Conservation (phyloP, 2,113 vertebrate species). For the Takifugu bimaculatus region DNA sequence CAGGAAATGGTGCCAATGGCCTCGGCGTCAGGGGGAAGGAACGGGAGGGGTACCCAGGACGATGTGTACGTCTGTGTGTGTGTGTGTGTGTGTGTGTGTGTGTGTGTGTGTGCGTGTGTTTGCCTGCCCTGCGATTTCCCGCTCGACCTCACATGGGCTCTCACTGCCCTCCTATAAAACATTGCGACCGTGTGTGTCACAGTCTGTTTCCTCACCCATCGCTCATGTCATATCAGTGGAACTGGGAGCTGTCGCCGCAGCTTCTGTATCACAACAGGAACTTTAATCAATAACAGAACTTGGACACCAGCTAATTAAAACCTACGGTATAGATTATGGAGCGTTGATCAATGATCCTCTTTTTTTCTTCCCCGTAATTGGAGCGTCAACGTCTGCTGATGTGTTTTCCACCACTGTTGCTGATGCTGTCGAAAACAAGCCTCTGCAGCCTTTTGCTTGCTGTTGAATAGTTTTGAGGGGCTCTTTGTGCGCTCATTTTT, state of each 20-base stretch:
- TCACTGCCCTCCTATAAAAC: slow-evolving; percentile 6
- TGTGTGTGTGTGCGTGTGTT: slow-evolving; percentile 3
- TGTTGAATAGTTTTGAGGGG: slow-evolving; percentile 34
- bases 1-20: slow-evolving; percentile 60
- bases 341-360: neutral
- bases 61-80: slow-evolving; percentile 27
- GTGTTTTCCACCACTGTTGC: neutral
- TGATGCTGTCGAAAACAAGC: slow-evolving; percentile 21
- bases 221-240: slow-evolving; percentile 1
- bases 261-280: neutral
- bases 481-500: slow-evolving; percentile 38
- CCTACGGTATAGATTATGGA: neutral
- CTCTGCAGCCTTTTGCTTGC: slow-evolving; percentile 21
- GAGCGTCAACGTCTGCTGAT: slow-evolving; percentile 6
- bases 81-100: slow-evolving; percentile 6
- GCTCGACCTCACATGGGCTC: slow-evolving; percentile 18
- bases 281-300: neutral
- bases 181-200: neutral
- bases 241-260: neutral
- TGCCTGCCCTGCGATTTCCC: slow-evolving; percentile 27
- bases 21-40: slow-evolving; percentile 63
- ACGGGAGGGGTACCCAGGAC: slow-evolving; percentile 61
- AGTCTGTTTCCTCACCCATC: neutral
- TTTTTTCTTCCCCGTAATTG: neutral
- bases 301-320: neutral